Evolutionary conservation across 2,888 invertebrate genomes (phyloP), one percentile per base, ranked within the genome.

Genomic region (Caenorhabditis sp.): DNA sequence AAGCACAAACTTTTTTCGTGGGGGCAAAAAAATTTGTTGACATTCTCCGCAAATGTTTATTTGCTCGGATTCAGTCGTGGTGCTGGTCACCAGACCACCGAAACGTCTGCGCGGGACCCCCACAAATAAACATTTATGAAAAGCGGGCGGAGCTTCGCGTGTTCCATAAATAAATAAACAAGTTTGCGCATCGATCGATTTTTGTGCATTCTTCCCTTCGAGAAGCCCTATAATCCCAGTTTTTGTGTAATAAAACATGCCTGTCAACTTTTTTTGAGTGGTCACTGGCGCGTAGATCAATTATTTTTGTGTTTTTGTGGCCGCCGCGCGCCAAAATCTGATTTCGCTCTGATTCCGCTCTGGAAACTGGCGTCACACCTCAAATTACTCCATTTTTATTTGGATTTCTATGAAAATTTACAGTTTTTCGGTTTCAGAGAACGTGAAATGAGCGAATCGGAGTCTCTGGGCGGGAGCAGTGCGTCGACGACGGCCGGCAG

Each of bases 391-490:
- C 13, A 27, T 15, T 27, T 48, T 48, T 24, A 45, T 39, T 11
- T 39, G n/a, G n/a, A 22, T 24, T 45, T 43, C 15, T 43, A 15
- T 26, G 9, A 17, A 43, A 30, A 11, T 24, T 30, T 27, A 22
- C 20, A 27, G n/a, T n/a, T 11, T 20, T 43, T 61, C 13, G 2
- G 35, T 82, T 82, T 32, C 78, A 83, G 83, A 77, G 71, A 81
- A 70, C 83, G 84, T 65, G 83, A 82, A 73, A 85, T 87, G 80
- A 83, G 85, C 76, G 87, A 87, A 77, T 85, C 86, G 63, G 87
- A 87, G 77, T 85, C 87, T 65, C 66, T 85, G 74, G 86, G 83
- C 56, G 85, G 85, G 52, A 82, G 80, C 62, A 81, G 82, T 46
- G 82, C 83, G 45, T 76, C 74, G 50, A 74, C 74, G 46, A 79